Evolutionary conservation across 1,140 invertebrate genomes (phyloP).

Genomic region (Stratiolaelaps scimitus): DNA sequence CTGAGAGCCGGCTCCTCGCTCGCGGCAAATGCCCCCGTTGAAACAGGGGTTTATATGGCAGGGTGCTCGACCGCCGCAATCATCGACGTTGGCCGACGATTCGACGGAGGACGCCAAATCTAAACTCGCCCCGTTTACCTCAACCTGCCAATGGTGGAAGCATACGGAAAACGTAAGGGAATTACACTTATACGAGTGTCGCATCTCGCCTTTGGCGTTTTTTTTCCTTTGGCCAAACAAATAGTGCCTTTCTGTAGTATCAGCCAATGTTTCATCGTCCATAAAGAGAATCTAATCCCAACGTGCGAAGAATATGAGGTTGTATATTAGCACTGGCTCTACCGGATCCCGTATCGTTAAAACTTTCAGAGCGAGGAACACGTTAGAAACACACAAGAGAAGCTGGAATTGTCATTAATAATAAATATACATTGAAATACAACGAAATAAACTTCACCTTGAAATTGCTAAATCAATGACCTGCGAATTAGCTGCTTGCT

Average conservation of each 20-base stretch:
- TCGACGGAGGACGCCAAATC: constrained; percentile 53
- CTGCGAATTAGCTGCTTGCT: too few species aligned
- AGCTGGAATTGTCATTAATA: too few species aligned
- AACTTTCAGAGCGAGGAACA: too few species aligned
- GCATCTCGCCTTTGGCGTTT: neutral
- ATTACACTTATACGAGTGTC: constrained; percentile 4
- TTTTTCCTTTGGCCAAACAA: neutral
- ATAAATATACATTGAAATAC: too few species aligned
- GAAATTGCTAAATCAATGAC: too few species aligned
- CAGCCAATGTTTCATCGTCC: neutral
- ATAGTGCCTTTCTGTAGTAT: constrained; percentile 26
- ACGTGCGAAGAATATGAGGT: too few species aligned
- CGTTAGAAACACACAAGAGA: too few species aligned
- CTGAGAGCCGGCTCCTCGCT: constrained; percentile 36
- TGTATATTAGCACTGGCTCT: too few species aligned
- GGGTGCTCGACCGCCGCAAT: constrained; percentile 49
- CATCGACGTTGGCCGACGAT: constrained; percentile 59
- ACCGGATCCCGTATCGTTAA: too few species aligned
- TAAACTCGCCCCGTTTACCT: constrained; percentile 50
- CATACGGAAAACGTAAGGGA: constrained; percentile 19
- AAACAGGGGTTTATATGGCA: constrained; percentile 49
- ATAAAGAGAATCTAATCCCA: too few species aligned
- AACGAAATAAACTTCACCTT: too few species aligned
- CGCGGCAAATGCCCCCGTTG: constrained; percentile 48
- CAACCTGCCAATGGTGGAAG: constrained; percentile 45